Base-by-base conservation (phyloP, 2,797 vertebrate species). In the Amblyopsis hoosieri region DNA sequence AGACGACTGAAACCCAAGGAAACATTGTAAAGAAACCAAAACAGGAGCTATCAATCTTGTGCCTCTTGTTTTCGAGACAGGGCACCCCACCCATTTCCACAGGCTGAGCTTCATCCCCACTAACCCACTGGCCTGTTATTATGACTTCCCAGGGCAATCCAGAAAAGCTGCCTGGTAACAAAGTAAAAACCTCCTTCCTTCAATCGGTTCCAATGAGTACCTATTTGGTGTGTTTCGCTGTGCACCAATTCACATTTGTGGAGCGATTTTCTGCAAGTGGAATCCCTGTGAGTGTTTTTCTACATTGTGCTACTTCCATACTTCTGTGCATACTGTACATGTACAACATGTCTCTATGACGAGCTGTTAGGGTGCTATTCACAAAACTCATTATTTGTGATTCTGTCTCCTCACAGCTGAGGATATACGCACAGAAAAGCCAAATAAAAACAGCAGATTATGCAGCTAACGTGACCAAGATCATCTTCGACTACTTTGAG, bases 131-230 rank as follows among this genome's bases (percentile, higher is more conserved):
- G 10, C 8, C 37, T 2, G 74, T 62, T 64, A 12, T 12, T 52
- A 57, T 66, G 15, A 14, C 56, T 67, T 52, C 82, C 37, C 71
- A 88, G 81, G 69, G 94, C 82, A 0, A 12, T 31, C 55, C 4
- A 4, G 63, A 87, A 51, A 0, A 0, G 0, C 0, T 94, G 3
- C 33, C 61, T 0, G 11, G 45, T 54, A 81, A 79, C 8, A 96
- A 92, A 90, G 33, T 0, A 0, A 92, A 58, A 81, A 96, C 96
- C 5, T 87, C 75, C 59, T 99, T 99, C 72, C 0, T 77, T 56
- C 92, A 87, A 70, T 97, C 98, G 0, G 90, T 98, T 53, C 93
- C 92, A n/a, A 99, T 99, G 97, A 99, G 97, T 69, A 97, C 97
- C 7, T 99, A 99, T 67, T 84, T 99, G 83, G 97, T 99, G n/a